Percentiles rank a stretch among this genome's conserved stretches.
Evolutionary conservation across 2,797 vertebrate species (phyloP).

Genomic region (Falco naumanni): DNA sequence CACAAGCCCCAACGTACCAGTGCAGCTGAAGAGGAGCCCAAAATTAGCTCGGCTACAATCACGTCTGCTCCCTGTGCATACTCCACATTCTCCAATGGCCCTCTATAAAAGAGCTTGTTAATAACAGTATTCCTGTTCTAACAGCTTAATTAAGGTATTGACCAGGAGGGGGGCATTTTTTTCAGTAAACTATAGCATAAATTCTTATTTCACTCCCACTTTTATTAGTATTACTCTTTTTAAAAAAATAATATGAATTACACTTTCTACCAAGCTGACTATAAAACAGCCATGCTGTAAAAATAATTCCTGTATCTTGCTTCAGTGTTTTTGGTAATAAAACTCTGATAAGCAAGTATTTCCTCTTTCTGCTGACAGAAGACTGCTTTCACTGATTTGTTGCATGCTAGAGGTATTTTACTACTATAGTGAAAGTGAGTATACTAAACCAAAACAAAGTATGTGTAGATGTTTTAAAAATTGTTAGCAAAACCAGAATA

Average conservation of each 20-base stretch:
- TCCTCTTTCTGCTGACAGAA: neutral
- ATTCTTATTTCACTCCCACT: neutral
- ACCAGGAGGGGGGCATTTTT: neutral
- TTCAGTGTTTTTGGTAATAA: neutral
- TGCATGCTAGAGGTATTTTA: neutral
- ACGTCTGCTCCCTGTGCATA: neutral
- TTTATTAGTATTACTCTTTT: neutral
- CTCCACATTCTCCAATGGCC: neutral
- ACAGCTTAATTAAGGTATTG: neutral
- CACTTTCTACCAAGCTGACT: neutral
- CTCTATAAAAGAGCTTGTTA: neutral
- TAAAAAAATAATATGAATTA: neutral
- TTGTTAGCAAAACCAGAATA: neutral
- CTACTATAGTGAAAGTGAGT: neutral
- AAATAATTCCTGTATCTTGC: neutral
- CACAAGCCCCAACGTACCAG: neutral
- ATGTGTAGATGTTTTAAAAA: neutral
- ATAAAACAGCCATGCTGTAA: neutral
- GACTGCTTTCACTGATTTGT: neutral
- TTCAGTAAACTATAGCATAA: neutral
- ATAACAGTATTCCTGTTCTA: neutral
- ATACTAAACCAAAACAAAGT: neutral
- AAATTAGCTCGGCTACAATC: neutral
- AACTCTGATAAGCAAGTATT: neutral
- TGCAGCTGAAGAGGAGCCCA: neutral